A percentile compares a stretch with the other conserved stretches of the same genome.
phyloP scores from a whole-genome alignment of 2,113 vertebrate species.

The Corydoras sp. region DNA sequence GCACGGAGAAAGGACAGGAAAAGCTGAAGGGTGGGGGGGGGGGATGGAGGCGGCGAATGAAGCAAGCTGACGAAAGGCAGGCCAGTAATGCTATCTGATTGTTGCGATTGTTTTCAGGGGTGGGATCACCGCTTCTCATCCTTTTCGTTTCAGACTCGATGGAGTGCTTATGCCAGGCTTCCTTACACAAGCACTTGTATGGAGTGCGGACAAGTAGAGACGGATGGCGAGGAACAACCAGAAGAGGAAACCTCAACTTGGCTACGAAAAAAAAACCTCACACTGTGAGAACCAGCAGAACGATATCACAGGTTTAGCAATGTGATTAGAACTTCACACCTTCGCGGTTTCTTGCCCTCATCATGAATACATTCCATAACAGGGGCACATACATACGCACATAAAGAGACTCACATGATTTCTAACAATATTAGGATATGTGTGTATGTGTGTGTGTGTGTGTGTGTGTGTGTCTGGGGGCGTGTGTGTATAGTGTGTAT shows the following conservation, averaged over 20 bases:
- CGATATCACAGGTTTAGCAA: background rate
- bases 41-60: background rate
- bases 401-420: no score
- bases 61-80: constrained; percentile 51
- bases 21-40: constrained; percentile 18
- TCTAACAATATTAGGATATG: no score
- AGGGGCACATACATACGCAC: no score
- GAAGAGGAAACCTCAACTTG: background rate
- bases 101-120: constrained; percentile 45
- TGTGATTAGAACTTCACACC: no score
- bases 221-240: constrained; percentile 5
- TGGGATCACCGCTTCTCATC: constrained; percentile 17
- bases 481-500: no score
- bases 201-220: background rate
- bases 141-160: constrained; percentile 15
- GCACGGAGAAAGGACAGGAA: constrained; percentile 48
- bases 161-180: constrained; percentile 22
- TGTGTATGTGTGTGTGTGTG: no score
- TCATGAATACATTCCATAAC: no score
- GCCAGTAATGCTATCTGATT: constrained; percentile 45
- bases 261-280: background rate
- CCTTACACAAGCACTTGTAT: constrained; percentile 37
- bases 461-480: no score
- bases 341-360: no score
- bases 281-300: background rate